Evolutionary conservation across 2,797 vertebrate species (phyloP).

Genomic region (Rhinogobio ventralis): DNA sequence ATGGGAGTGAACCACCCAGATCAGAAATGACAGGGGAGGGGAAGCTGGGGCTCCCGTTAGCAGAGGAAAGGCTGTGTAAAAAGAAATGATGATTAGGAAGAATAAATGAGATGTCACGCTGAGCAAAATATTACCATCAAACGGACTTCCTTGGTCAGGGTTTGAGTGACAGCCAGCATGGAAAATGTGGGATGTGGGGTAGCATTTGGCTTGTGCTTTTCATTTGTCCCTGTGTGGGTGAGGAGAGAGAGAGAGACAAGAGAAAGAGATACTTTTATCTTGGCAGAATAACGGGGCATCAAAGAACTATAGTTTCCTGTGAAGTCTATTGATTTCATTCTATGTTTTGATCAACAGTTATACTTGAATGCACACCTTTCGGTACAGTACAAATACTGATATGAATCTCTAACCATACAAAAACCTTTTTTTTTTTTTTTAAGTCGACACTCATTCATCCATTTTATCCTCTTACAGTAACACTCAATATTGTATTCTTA

Average conservation of each 20-base stretch:
- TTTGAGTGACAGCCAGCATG: conserved; percentile 81
- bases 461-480: conserved; percentile 50
- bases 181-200: conserved; percentile 61
- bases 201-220: conserved; percentile 27
- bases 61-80: conserved; percentile 87
- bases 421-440: background rate
- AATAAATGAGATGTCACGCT: conserved; percentile 88
- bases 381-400: conserved; percentile 7
- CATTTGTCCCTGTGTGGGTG: conserved; percentile 37
- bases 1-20: conserved; percentile 84
- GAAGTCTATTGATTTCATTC: conserved; percentile 18
- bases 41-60: conserved; percentile 78
- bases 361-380: conserved; percentile 2
- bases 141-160: conserved; percentile 76
- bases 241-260: background rate
- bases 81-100: conserved; percentile 89
- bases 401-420: conserved; percentile 13
- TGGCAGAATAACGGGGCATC: conserved; percentile 7
- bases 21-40: conserved; percentile 87
- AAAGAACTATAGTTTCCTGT: conserved; percentile 35
- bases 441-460: conserved; percentile 53
- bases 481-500: conserved; percentile 65
- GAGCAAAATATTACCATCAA: conserved; percentile 90
- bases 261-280: conserved; percentile 35
- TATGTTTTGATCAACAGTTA: conserved; percentile 21